Percentiles rank a stretch among this genome's conserved stretches.
Conservation (phyloP, 2,888 invertebrate species). For the Agonopterix alstromeriana region DNA sequence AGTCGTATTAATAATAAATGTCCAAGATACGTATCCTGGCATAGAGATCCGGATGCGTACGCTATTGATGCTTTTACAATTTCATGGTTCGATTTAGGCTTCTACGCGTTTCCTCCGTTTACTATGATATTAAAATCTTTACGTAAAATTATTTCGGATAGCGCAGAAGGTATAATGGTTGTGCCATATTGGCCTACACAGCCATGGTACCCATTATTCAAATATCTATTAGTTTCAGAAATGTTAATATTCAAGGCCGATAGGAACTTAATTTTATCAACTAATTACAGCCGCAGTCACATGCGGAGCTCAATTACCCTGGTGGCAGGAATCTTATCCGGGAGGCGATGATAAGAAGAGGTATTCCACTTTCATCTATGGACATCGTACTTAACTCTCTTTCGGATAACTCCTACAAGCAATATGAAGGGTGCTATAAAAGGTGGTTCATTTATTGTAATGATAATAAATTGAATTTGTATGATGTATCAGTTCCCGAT, state of each 20-base stretch:
- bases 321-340: slow-evolving; percentile 13
- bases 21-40: slow-evolving; percentile 6
- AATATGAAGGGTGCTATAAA: slow-evolving; percentile 11
- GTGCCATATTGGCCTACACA: slow-evolving; percentile 9
- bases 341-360: slow-evolving; percentile 7
- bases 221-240: slow-evolving; percentile 1
- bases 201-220: slow-evolving; percentile 3
- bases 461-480: too few relatives aligned
- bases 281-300: slow-evolving; percentile 5
- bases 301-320: slow-evolving; percentile 10
- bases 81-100: slow-evolving; percentile 1
- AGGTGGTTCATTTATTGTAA: too few relatives aligned
- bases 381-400: slow-evolving; percentile 7
- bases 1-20: slow-evolving; percentile 7
- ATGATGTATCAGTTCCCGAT: too few relatives aligned
- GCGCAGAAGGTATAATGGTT: slow-evolving; percentile 6
- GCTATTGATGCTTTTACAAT: slow-evolving; percentile 6
- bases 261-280: too few relatives aligned
- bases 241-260: slow-evolving; percentile 6
- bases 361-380: slow-evolving; percentile 3
- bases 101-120: slow-evolving; percentile 9
- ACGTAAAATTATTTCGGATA: slow-evolving; percentile 7
- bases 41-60: slow-evolving; percentile 7
- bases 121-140: slow-evolving; percentile 3
- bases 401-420: slow-evolving; percentile 10